Base-by-base conservation (phyloP, 2,888 invertebrate genomes). In the Embidobia sp. region DNA sequence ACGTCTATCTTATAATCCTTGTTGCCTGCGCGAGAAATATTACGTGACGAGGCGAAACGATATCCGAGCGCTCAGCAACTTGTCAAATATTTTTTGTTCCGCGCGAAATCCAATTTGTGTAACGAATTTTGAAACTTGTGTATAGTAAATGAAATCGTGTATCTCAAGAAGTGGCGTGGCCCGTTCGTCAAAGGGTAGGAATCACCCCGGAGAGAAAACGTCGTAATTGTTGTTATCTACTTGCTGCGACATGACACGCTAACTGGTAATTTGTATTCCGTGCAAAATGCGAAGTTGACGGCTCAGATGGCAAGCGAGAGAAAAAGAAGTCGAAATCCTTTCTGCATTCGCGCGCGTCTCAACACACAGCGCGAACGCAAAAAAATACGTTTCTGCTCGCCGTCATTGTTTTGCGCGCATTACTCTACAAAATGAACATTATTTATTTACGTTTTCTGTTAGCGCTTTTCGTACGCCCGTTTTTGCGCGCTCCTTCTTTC, bases 201-300 rank as follows among this genome's bases (percentile, higher is more conserved):
- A 64, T 44, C 8, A 31, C 11, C 15, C 33, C 16, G 31, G 44
- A 15, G 57, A 66, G 66, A 74, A 61, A 75, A 78, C 48, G 63
- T 64, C 70, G 74, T 81, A 80, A 83, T 83, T 81, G 79, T 78
- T 79, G 80, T 84, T 81, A 82, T 82, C 79, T 79, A 80, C 78
- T 83, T 80, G 76, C 72, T 33, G 78, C 63, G 67, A 75, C 73
- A 44, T 77, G 78, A 79, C 80, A 78, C 57, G 81, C 80, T 64
- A 79, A 72, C 77, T 59, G 42, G 79, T 79, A 83, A 83, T 84
- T 83, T 79, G 72, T 70, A 80, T 79, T 80, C 74, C 33, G 64
- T 33, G 49, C 37, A 57, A 57, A 72, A 66, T 29, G 37, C 35
- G 10, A 57, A 31, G 29, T 44, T 40, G 29, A 46, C 22, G 40